Base-by-base conservation (phyloP, 2,113 vertebrate genomes). In the Hippocampus zosterae region DNA sequence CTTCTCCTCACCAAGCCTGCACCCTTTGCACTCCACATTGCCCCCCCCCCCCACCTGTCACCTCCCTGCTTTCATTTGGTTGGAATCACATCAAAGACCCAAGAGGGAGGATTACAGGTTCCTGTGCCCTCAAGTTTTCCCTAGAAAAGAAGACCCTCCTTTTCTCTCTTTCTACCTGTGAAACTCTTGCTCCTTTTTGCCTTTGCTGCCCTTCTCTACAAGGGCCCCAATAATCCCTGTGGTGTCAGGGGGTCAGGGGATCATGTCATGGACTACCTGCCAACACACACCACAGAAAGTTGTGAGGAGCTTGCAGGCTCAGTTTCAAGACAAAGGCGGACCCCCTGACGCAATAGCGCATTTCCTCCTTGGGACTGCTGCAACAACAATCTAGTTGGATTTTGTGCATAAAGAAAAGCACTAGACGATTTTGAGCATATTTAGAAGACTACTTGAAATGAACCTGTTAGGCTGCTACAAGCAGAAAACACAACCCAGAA, bases 41-140 rank as follows among this genome's bases (percentile, higher is more conserved):
- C 48, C 42, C 46, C 29, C 29, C 33, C 48, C 42, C 46, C 33
- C 69, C 57, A 59, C 72, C 42, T 68, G 59, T 61, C 57, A 61
- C 63, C 80, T 74, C 71, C 67, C n/a, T 73, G 33, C 78, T 76
- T 71, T 82, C 70, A 79, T 79, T 72, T 79, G 70, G 69, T 69
- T 78, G 84, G 78, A 82, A 88, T 81, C 79, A 88, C 88, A 84
- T 88, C 85, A 85, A 89, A 88, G 87, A 73, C 41, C 29, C 79
- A 80, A 82, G 73, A 67, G 71, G 55, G 72, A 73, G 85, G 88
- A 87, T 89, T 87, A 89, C 75, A 74, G 79, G 73, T 85, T 76
- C 40, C 65, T 84, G 50, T 78, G 77, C 67, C 81, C 67, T 44
- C 66, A 16, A 69, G 80, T 81, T 71, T 78, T 81, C 76, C 69